Percentiles rank a stretch among this genome's conserved stretches.
Evolutionary conservation across 2,888 invertebrate species (phyloP).

Genomic region (Drosophila neonasuta): DNA sequence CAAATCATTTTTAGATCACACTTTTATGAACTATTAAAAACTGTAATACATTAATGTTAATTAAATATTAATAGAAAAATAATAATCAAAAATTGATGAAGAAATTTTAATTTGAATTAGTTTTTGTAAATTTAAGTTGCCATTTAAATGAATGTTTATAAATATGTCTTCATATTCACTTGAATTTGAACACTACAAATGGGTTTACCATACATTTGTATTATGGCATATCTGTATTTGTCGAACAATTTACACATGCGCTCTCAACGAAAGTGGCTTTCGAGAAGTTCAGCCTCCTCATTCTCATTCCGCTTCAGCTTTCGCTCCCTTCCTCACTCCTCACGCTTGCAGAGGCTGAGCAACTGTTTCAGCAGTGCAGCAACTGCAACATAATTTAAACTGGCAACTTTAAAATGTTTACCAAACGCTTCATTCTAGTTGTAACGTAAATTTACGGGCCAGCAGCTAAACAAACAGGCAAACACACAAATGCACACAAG

Average conservation of each 20-base stretch:
- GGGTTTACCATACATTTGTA: slow-evolving; percentile 7
- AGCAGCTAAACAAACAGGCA: slow-evolving; percentile 66
- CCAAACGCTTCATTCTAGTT: slow-evolving; percentile 73
- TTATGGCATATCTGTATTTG: slow-evolving; percentile 43
- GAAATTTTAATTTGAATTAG: no score
- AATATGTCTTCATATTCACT: neutral
- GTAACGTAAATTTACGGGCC: slow-evolving; percentile 77
- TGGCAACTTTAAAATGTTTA: slow-evolving; percentile 76
- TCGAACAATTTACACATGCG: slow-evolving; percentile 46
- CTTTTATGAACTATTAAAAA: no score
- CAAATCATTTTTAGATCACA: no score
- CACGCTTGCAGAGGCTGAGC: slow-evolving; percentile 16
- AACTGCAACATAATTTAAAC: slow-evolving; percentile 67
- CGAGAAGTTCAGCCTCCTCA: neutral
- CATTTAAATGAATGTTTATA: neutral
- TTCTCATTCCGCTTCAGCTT: no score
- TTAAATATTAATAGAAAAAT: no score
- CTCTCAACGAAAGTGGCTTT: slow-evolving; percentile 21
- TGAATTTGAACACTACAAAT: slow-evolving; percentile 8
- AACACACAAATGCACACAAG: slow-evolving; percentile 29
- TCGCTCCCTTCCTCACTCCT: neutral
- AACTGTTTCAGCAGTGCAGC: slow-evolving; percentile 14
- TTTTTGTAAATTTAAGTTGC: neutral
- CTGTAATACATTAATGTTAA: no score
- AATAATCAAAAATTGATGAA: no score